Percentiles rank a stretch among this genome's conserved stretches.
Evolutionary conservation across 2,888 invertebrate species (phyloP).

Genomic region (Serripes groenlandicus): DNA sequence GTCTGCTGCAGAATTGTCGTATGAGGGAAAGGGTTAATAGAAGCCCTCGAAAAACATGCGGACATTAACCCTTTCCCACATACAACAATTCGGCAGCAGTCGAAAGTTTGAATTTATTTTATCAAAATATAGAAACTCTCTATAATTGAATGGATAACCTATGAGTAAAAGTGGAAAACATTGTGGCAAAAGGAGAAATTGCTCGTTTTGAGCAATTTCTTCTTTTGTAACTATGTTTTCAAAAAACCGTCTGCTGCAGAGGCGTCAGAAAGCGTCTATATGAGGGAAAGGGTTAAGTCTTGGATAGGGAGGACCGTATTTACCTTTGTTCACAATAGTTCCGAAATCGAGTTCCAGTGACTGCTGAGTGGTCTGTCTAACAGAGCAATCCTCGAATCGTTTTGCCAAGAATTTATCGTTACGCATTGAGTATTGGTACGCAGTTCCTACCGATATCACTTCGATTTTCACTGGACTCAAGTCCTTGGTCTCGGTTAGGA

Average conservation of each 20-base stretch:
- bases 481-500: constrained; percentile 1
- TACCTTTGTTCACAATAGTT: constrained; percentile 12
- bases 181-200: too few relatives aligned
- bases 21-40: background rate
- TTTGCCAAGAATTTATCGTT: background rate
- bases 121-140: too few relatives aligned
- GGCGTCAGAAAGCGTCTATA: too few relatives aligned
- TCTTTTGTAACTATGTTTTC: too few relatives aligned
- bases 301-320: background rate
- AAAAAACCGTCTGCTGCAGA: background rate
- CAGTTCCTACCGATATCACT: background rate
- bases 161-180: too few relatives aligned
- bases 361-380: constrained; percentile 6
- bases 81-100: too few relatives aligned
- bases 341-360: constrained; percentile 9
- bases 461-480: constrained; percentile 8
- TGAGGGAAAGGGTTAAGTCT: background rate
- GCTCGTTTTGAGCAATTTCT: too few relatives aligned
- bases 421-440: constrained; percentile 1
- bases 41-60: too few relatives aligned
- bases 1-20: background rate
- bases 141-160: too few relatives aligned
- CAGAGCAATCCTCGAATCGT: background rate
- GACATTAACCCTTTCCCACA: too few relatives aligned
- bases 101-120: too few relatives aligned